Evolutionary conservation across 2,113 vertebrate species (phyloP), one percentile per base, ranked within the genome.

Genomic region (Alethe castanea): DNA sequence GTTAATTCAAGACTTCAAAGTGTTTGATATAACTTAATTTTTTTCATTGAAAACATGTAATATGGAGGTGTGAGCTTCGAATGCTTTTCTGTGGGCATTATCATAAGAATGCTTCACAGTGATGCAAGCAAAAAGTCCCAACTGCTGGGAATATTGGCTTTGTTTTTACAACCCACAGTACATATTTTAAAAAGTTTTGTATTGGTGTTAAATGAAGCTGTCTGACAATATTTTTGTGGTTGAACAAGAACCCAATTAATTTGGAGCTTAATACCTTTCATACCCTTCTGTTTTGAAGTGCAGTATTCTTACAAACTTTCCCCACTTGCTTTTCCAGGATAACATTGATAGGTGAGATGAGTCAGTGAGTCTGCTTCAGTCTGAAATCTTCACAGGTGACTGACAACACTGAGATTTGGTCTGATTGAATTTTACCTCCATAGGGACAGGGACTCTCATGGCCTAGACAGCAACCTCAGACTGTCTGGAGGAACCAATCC

Each of bases 331-430:
- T 59, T 81, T 56, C 65, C 33, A 29, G 3, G 42, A 1, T 29
- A 35, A 9, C 15, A 6, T 15, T 52, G 19, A 2, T 5, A n/a
- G 60, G 18, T 81, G 36, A 47, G 67, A 26, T 19, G 22, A 35
- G 24, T 47, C 42, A 42, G 29, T 60, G n/a, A 71, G 62, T 38
- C 23, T 62, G 8, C 64, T 66, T 78, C 28, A 28, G 29, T 19
- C 60, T 67, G 56, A 50, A 61, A 14, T 65, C 26, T 35, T 59
- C 77, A 8, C 2, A 12, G 20, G 42, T 38, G 56, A 40, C 78
- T 25, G 3, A 20, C n/a, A 59, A 0, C 36, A 12, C 5, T 0
- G 12, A 45, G 61, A 33, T 36, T 38, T 73, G 45, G 5, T 64
- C 54, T 73, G 64, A 50, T 35, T 48, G 82, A 61, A 14, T 70